These are phyloP conservation scores for Metellina segmentata DNA, from an alignment of 2,888 invertebrate genomes.

Conservation along the genomic window DNA sequence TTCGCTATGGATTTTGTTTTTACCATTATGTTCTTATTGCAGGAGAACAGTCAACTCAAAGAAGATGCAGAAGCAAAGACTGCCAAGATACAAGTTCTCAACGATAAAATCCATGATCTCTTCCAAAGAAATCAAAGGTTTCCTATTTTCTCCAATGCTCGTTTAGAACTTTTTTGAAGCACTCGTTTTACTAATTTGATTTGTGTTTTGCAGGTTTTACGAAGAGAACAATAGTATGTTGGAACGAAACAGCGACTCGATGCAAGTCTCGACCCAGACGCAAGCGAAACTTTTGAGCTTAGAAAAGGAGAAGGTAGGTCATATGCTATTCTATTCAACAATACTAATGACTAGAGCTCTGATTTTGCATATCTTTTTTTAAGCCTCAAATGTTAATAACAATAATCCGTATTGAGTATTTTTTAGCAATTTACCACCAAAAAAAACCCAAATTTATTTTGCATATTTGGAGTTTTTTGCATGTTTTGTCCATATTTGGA, in stretches of 20 bases:
- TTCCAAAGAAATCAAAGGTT: slow-evolving; percentile 77
- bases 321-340: not conserved
- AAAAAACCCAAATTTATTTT: too few relatives aligned
- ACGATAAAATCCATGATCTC: slow-evolving; percentile 78
- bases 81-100: slow-evolving; percentile 76
- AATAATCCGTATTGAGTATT: too few relatives aligned
- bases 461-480: too few relatives aligned
- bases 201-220: slow-evolving; percentile 61
- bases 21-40: slow-evolving; percentile 8
- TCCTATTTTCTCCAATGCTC: not conserved
- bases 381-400: too few relatives aligned
- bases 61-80: slow-evolving; percentile 76
- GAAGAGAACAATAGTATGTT: slow-evolving; percentile 75
- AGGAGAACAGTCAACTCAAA: slow-evolving; percentile 78
- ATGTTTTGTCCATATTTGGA: too few relatives aligned
- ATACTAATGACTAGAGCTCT: too few relatives aligned
- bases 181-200: not conserved
- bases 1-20: not conserved
- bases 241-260: slow-evolving; percentile 69
- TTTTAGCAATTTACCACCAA: too few relatives aligned
- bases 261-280: slow-evolving; percentile 61
- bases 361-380: too few relatives aligned
- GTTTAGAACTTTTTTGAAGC: not conserved
- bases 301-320: slow-evolving; percentile 72
- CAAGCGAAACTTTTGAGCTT: slow-evolving; percentile 67